Conservation (phyloP, 2,888 invertebrate species). For the Agelastica alni region DNA sequence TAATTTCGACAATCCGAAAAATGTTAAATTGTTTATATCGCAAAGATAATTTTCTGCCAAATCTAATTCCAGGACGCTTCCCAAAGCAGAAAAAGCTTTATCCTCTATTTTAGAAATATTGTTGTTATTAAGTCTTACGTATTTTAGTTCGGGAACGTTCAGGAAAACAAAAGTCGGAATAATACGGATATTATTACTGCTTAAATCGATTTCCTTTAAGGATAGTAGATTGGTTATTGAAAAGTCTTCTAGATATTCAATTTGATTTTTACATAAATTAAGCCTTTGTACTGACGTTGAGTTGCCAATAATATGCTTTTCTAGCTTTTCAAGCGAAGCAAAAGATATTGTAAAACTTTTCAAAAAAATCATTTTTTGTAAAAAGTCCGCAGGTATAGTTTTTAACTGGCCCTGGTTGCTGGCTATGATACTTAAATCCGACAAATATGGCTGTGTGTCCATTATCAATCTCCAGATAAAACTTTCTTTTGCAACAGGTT, state of each 20-base stretch:
- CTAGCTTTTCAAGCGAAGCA: conserved; percentile 71
- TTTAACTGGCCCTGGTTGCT: conserved; percentile 70
- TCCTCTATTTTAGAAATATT: conserved; percentile 83
- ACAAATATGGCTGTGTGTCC: conserved; percentile 70
- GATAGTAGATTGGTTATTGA: conserved; percentile 75
- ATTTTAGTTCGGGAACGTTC: conserved; percentile 71
- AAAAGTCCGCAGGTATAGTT: conserved; percentile 65
- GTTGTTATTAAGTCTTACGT: conserved; percentile 83
- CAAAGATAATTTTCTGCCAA: conserved; percentile 77
- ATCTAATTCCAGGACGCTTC: conserved; percentile 78
- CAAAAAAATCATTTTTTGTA: conserved; percentile 65
- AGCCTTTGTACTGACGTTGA: conserved; percentile 70
- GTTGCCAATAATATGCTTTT: conserved; percentile 75
- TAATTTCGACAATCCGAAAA: conserved; percentile 75
- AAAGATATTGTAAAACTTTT: conserved; percentile 72
- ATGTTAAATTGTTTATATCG: conserved; percentile 75
- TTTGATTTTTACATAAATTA: conserved; percentile 70
- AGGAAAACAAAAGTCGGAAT: conserved; percentile 75
- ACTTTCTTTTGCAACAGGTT: conserved; percentile 68
- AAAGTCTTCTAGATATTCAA: conserved; percentile 68
- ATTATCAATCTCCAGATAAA: conserved; percentile 72
- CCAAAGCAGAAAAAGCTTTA: conserved; percentile 76
- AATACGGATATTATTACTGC: conserved; percentile 76
- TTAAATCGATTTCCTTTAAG: conserved; percentile 70
- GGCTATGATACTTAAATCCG: conserved; percentile 73